These are phyloP conservation scores for Tragelaphus eurycerus DNA, from an alignment of 2,797 vertebrate species.

Conservation along the genomic window DNA sequence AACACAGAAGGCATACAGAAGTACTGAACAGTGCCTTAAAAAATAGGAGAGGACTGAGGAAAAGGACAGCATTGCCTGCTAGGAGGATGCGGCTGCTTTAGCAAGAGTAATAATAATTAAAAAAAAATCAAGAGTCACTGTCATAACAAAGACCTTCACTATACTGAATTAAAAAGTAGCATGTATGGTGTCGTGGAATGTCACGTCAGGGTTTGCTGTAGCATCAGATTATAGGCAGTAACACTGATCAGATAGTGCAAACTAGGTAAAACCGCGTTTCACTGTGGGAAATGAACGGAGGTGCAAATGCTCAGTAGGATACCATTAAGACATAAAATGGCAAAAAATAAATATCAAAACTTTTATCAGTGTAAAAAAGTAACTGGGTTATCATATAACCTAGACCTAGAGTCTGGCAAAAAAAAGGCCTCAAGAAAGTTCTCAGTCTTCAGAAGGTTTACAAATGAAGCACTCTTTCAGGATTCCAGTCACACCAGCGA, in stretches of 20 bases:
- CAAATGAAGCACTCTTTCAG: constrained; percentile 90
- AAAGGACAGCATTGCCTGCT: constrained; percentile 76
- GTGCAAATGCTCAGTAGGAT: constrained; percentile 97
- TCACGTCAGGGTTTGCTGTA: constrained; percentile 85
- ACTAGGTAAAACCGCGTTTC: constrained; percentile 94
- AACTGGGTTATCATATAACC: constrained; percentile 98
- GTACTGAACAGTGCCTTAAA: constrained; percentile 71
- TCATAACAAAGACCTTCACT: constrained; percentile 81
- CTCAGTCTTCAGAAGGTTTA: constrained; percentile 93
- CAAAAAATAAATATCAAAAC: constrained; percentile 99
- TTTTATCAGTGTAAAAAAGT: constrained; percentile 99
- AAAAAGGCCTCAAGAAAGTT: constrained; percentile 99
- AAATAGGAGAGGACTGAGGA: constrained; percentile 69
- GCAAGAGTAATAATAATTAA: constrained; percentile 65
- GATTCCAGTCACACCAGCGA: constrained; percentile 90
- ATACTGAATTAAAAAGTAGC: constrained; percentile 81
- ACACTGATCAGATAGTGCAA: constrained; percentile 99
- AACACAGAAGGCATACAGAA: constrained; percentile 75
- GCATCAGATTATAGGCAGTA: constrained; percentile 94
- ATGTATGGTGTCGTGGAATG: constrained; percentile 83
- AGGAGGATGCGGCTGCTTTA: constrained; percentile 79
- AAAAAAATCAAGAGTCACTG: constrained; percentile 77
- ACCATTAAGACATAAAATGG: constrained; percentile 99
- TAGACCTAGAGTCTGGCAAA: constrained; percentile 99
- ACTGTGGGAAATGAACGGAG: constrained; percentile 92